These are phyloP conservation scores for Otocyon megalotis DNA, from an alignment of 2,113 vertebrate species.

Conservation along the genomic window DNA sequence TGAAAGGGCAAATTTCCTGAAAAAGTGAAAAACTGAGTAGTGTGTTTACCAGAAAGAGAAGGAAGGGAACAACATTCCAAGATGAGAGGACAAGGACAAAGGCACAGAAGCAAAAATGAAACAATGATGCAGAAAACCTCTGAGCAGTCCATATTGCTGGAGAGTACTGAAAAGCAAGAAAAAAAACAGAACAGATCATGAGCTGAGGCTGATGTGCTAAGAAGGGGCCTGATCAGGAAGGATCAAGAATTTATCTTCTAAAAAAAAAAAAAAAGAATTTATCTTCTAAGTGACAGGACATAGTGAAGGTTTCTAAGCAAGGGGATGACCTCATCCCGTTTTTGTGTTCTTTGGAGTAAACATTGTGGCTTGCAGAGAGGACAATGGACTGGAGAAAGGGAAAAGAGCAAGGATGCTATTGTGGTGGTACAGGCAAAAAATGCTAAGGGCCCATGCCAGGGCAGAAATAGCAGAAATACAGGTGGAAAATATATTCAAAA, in stretches of 20 bases:
- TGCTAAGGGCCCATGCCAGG: not conserved
- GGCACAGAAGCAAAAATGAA: not conserved
- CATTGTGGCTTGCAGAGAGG: not conserved
- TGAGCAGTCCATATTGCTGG: not conserved
- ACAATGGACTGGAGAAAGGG: not conserved
- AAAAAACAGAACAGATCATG: not conserved
- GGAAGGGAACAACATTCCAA: slow-evolving; percentile 1
- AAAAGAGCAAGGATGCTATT: not conserved
- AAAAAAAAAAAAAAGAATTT: too few species aligned
- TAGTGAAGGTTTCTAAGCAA: slow-evolving; percentile 12
- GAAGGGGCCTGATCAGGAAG: not conserved
- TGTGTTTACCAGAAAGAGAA: not conserved
- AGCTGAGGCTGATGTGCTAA: slow-evolving; percentile 15
- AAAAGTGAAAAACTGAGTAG: slow-evolving; percentile 44
- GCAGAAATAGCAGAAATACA: slow-evolving; percentile 19
- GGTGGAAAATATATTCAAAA: not conserved
- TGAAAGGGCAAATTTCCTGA: slow-evolving; percentile 24
- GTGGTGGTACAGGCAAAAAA: not conserved
- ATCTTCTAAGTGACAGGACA: not conserved
- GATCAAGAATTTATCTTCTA: slow-evolving; percentile 20
- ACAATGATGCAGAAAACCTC: not conserved
- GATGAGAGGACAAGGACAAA: slow-evolving; percentile 40
- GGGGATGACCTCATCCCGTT: not conserved
- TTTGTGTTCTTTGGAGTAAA: slow-evolving; percentile 13
- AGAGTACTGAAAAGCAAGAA: not conserved